phyloP scores from a whole-genome alignment of 2,888 invertebrate species.

The Stictocephala bisonia region DNA sequence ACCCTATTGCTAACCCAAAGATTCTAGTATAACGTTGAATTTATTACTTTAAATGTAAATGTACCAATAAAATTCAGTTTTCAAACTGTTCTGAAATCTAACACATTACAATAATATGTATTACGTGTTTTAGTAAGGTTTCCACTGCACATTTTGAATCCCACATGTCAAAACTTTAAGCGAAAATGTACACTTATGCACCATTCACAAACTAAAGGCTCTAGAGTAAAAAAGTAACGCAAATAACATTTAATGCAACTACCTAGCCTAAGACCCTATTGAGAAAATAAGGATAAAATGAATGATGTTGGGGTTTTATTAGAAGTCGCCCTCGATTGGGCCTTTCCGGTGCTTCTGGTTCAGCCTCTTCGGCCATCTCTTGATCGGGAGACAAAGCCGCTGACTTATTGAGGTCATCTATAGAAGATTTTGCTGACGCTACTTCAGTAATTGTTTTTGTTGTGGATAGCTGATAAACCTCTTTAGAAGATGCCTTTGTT shows the following conservation, averaged over 20 bases:
- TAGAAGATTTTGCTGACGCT: background rate
- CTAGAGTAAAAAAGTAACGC: background rate
- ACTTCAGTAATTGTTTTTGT: background rate
- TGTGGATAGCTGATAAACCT: background rate
- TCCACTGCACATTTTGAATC: no score
- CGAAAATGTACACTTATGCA: conserved; percentile 37
- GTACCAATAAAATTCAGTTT: no score
- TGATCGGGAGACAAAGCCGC: background rate
- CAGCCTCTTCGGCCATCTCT: conserved; percentile 44
- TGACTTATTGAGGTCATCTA: background rate
- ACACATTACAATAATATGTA: no score
- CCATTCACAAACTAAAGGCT: conserved; percentile 23
- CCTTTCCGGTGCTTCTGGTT: conserved; percentile 60
- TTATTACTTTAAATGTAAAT: no score
- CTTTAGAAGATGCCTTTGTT: background rate
- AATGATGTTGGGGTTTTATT: conserved; percentile 66
- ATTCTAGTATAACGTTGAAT: no score
- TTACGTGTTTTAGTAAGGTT: no score
- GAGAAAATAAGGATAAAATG: conserved; percentile 69
- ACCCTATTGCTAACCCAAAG: no score
- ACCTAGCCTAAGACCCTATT: conserved; percentile 67
- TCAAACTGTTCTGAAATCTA: no score
- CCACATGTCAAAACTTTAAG: conserved; percentile 28
- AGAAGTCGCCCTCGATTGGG: conserved; percentile 67
- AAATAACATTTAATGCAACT: conserved; percentile 20